These are phyloP conservation scores for Calephelis perditalis DNA, from an alignment of 2,888 invertebrate species.

Conservation along the genomic window DNA sequence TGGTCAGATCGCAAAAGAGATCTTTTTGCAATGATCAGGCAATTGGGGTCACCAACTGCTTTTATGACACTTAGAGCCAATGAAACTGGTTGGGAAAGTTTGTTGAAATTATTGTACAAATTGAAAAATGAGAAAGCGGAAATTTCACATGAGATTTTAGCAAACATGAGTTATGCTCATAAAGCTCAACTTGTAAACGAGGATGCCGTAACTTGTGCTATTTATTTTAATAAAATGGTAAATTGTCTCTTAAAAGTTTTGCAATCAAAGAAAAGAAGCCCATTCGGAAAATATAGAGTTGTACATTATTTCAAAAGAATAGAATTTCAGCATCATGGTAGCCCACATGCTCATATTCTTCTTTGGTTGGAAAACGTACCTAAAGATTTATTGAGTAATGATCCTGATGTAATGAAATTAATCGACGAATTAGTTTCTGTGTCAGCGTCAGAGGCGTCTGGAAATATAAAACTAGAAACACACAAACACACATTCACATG, in stretches of 20 bases:
- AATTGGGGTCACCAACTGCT: conserved; percentile 44
- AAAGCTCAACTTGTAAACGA: conserved; percentile 33
- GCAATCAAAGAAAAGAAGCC: conserved; percentile 36
- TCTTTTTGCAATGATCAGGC: conserved; percentile 50
- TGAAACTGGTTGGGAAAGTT: conserved; percentile 42
- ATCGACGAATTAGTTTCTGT: conserved; percentile 37
- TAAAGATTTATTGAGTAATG: conserved; percentile 30
- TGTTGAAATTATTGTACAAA: conserved; percentile 42
- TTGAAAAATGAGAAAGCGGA: conserved; percentile 29
- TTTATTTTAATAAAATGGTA: conserved; percentile 39
- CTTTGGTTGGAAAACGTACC: conserved; percentile 45
- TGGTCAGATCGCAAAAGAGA: conserved; percentile 46
- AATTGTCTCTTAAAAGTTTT: conserved; percentile 35
- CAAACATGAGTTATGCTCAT: conserved; percentile 28
- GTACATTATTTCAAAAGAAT: conserved; percentile 40
- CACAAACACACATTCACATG: conserved; percentile 39
- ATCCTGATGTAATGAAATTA: conserved; percentile 29
- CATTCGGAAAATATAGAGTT: conserved; percentile 40
- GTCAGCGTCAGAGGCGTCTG: conserved; percentile 18
- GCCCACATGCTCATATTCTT: conserved; percentile 42
- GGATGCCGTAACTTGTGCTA: no score
- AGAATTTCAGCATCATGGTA: conserved; percentile 46
- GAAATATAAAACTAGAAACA: no score
- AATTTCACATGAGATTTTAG: conserved; percentile 30
- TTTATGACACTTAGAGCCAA: conserved; percentile 51